These are phyloP conservation scores for Dipodomys merriami DNA, from an alignment of 2,113 vertebrate species.

Conservation along the genomic window DNA sequence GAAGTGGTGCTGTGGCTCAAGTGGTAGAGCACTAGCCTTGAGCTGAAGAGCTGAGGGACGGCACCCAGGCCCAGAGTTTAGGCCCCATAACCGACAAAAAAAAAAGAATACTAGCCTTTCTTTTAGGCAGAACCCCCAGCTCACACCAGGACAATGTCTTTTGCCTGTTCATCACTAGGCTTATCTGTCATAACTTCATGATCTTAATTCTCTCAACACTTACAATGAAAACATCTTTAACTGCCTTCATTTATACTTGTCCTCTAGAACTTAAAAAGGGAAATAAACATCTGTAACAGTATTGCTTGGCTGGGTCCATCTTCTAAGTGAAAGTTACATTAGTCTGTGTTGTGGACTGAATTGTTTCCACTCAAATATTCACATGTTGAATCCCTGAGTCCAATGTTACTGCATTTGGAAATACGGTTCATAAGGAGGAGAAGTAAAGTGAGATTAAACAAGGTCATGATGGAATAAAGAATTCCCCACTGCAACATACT, in stretches of 20 bases:
- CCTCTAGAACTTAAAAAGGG: background rate
- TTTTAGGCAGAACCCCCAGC: background rate
- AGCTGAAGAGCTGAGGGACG: too few species aligned
- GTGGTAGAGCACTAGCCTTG: too few species aligned
- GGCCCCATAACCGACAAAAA: too few species aligned
- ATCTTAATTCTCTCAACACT: background rate
- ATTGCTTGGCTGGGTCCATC: background rate
- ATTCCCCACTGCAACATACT: background rate
- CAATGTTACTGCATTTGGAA: background rate
- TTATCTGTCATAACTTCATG: background rate
- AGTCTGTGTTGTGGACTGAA: background rate
- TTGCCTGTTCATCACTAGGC: background rate
- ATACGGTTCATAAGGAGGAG: background rate
- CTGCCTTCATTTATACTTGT: background rate
- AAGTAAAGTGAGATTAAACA: background rate
- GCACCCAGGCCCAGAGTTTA: too few species aligned
- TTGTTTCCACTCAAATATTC: background rate
- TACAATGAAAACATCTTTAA: background rate
- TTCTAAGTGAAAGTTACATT: background rate
- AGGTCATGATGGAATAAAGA: background rate
- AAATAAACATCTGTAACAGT: background rate
- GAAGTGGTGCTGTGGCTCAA: too few species aligned
- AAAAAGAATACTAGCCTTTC: background rate
- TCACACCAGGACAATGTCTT: background rate
- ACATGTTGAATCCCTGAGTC: background rate